Percentiles rank a stretch among this genome's conserved stretches.
These are phyloP conservation scores for Sciaenops ocellatus DNA, from an alignment of 2,797 vertebrate genomes.

Conservation along the genomic window DNA sequence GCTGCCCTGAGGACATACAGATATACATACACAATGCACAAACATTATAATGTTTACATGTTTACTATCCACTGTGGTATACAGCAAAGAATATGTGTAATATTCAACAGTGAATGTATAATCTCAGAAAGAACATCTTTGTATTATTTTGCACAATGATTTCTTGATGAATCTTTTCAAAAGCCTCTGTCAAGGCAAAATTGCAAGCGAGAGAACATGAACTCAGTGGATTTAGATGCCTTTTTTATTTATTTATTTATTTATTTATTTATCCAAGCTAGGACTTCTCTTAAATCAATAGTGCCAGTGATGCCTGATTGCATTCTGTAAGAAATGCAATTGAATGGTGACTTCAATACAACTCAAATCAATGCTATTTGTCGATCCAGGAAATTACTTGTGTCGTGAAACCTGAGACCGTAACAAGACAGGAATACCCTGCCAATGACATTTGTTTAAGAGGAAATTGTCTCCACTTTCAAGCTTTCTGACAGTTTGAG, in stretches of 20 bases:
- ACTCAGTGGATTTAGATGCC: slow-evolving; percentile 47
- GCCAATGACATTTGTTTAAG: slow-evolving; percentile 77
- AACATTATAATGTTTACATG: not conserved
- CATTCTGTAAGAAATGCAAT: slow-evolving; percentile 82
- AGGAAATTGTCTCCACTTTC: slow-evolving; percentile 71
- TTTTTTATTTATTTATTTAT: too few relatives aligned
- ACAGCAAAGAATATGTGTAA: not conserved
- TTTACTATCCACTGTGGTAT: not conserved
- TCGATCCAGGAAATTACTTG: slow-evolving; percentile 86
- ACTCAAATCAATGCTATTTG: slow-evolving; percentile 83
- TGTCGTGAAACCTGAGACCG: slow-evolving; percentile 78
- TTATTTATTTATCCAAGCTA: slow-evolving; percentile 64
- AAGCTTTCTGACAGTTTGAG: slow-evolving; percentile 22
- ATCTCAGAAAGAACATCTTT: slow-evolving; percentile 22
- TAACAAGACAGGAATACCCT: slow-evolving; percentile 79
- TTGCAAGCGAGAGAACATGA: slow-evolving; percentile 30
- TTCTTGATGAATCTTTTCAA: slow-evolving; percentile 14
- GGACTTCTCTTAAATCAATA: slow-evolving; percentile 80
- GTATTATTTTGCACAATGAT: slow-evolving; percentile 16
- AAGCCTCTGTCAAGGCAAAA: slow-evolving; percentile 24
- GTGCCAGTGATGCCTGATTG: slow-evolving; percentile 81
- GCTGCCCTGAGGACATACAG: not conserved
- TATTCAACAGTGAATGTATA: not conserved
- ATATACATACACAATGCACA: not conserved
- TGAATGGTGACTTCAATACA: slow-evolving; percentile 84